Base-by-base conservation (phyloP, 92 coral and sea anemone species). In the Epizoanthus fatuus region DNA sequence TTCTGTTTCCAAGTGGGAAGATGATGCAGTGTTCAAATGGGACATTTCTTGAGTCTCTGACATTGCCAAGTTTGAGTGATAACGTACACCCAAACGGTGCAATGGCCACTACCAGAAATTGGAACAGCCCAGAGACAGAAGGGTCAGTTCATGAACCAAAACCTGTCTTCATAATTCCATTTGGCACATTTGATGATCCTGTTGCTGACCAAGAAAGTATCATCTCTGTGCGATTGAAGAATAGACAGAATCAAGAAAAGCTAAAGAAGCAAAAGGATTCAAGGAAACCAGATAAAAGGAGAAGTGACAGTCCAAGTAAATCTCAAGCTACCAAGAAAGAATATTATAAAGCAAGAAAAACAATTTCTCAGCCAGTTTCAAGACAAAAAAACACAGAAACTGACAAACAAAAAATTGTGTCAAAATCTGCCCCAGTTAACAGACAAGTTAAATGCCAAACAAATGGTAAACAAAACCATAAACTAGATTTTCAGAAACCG, bases 121-220 rank as follows among this genome's bases (percentile, higher is more conserved):
- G n/a, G 44, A 22, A 59, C 2, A 32, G 55, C 38, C 47, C 65
- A 25, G 59, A 44, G 8, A 64, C 42, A 20, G 47, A 15, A 16
- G 54, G 9, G 11, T 10, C 51, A 25, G 22, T 49, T 65, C 65
- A 54, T n/a, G 85, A 69, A 49, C 86, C 90, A 0, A 86, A 65
- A 17, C 92, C 90, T 1, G 94, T 94, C 19, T 77, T 94, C 17
- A 92, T 94, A 29, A 94, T 94, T 67, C 98, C 98, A 1, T 94
- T 94, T 89, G 95, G 92, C 55, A 70, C 98, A 35, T 93, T 94
- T 58, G 98, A 94, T 90, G 98, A 94, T 54, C 98, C 98, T 1
- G 98, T 94, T 2, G 94, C 74, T 29, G 71, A 67, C 5, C 74
- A 85, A 4, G 75, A 58, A 35, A 84, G 63, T 14, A 55, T 39